Conservation (phyloP, 1,140 invertebrate species). For the Sarcophaga bullata region DNA sequence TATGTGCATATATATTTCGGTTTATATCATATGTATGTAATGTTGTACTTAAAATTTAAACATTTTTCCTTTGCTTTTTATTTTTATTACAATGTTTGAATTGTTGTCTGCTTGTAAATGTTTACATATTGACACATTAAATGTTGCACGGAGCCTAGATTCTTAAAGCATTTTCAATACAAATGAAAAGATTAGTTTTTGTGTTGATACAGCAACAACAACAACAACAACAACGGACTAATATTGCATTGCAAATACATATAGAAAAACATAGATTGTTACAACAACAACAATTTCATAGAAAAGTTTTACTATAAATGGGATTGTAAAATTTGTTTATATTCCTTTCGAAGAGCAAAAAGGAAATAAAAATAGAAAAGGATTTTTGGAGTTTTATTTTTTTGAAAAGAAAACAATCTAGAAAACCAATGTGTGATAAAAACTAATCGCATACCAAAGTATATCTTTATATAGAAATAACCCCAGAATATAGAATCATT, state of each 20-base stretch:
- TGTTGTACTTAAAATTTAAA: neutral
- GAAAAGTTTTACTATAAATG: slow-evolving; percentile 28
- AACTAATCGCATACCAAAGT: neutral
- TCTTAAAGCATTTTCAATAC: neutral
- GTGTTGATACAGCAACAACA: neutral
- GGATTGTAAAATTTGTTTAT: slow-evolving; percentile 18
- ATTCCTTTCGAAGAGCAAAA: neutral
- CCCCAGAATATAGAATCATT: no score
- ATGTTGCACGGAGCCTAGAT: slow-evolving; percentile 30
- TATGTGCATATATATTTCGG: neutral
- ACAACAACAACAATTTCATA: no score
- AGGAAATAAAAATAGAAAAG: neutral
- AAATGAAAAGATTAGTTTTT: neutral
- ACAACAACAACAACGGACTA: neutral
- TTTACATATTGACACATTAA: slow-evolving; percentile 38
- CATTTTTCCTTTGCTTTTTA: neutral
- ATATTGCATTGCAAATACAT: neutral
- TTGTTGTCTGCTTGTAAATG: slow-evolving; percentile 17
- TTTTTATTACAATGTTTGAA: neutral
- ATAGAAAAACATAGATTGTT: neutral
- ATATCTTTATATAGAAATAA: no score
- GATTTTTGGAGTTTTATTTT: neutral
- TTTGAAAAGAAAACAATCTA: neutral
- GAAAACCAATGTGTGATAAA: neutral
- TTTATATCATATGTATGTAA: neutral